Evolutionary conservation across 2,888 invertebrate species (phyloP).

Genomic region (Dorcus parallelipipedus): DNA sequence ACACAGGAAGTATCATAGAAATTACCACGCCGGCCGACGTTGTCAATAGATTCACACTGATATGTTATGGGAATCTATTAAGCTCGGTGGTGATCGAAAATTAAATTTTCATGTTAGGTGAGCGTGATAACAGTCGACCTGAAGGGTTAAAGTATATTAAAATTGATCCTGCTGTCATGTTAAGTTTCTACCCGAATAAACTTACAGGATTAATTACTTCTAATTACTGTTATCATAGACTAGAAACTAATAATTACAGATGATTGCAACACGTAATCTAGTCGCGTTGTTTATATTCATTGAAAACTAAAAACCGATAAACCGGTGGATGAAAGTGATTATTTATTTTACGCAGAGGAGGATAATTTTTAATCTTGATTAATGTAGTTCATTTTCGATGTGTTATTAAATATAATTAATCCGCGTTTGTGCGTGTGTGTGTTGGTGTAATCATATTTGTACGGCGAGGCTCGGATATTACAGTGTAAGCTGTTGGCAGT

Average conservation of each 20-base stretch:
- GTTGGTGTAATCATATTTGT: neutral
- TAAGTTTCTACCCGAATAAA: no score
- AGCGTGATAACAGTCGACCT: no score
- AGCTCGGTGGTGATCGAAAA: neutral
- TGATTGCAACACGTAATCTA: no score
- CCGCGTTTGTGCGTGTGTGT: neutral
- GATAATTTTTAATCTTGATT: neutral
- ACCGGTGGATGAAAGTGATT: neutral
- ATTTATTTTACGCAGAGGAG: neutral
- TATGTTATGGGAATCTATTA: neutral
- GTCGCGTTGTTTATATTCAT: neutral
- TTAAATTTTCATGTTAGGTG: neutral
- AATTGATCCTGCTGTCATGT: no score
- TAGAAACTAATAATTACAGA: no score
- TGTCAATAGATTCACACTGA: constrained; percentile 14
- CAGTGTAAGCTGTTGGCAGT: neutral
- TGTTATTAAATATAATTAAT: neutral
- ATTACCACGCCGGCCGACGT: constrained; percentile 9
- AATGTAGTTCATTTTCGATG: neutral
- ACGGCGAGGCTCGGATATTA: neutral
- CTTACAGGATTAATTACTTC: no score
- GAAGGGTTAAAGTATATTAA: no score
- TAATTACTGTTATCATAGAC: no score
- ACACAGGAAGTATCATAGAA: constrained; percentile 14
- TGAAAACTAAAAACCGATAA: neutral